Evolutionary conservation across 1,140 invertebrate genomes (phyloP), one percentile per base, ranked within the genome.

Genomic region (Tetramorium parvispinum): DNA sequence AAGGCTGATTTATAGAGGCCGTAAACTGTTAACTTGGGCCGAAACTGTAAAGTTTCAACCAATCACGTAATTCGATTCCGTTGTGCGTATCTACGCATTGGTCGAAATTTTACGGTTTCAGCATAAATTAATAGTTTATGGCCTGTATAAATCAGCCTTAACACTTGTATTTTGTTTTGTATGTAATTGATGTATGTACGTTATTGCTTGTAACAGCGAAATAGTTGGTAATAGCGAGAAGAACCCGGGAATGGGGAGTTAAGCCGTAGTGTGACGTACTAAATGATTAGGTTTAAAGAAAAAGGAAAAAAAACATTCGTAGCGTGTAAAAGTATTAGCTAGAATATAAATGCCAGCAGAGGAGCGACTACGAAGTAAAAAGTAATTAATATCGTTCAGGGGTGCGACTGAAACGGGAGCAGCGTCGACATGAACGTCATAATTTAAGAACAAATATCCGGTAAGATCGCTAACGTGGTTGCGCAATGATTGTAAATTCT

Each of bases 131-230:
- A n/a, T n/a, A n/a, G n/a, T n/a, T n/a, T n/a, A n/a, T n/a, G n/a
- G n/a, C n/a, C n/a, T n/a, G n/a, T n/a, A n/a, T n/a, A n/a, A n/a
- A n/a, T n/a, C n/a, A n/a, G n/a, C n/a, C n/a, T 89, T 75, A 83
- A 85, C 78, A 76, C 68, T 66, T 83, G 87, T 85, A 89, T 91
- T 89, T 93, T 93, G 88, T 93, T 93, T 93, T 93, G 86, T 93
- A 93, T 92, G 90, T 93, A 92, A 93, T 93, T 91, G 89, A 91
- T 93, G 92, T n/a, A n/a, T n/a, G n/a, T 93, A 93, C 92, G 93
- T 93, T 93, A 93, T 92, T 93, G 90, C 88, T 91, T 87, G 87
- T 93, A 91, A 89, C 91, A 91, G 89, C 88, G 77, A 51, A 90
- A 66, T 89, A 88, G 88, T 75, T 76, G 86, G 76, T 89, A 89